Evolutionary conservation across 2,797 vertebrate species (phyloP).

Genomic region (Peromyscus eremicus): DNA sequence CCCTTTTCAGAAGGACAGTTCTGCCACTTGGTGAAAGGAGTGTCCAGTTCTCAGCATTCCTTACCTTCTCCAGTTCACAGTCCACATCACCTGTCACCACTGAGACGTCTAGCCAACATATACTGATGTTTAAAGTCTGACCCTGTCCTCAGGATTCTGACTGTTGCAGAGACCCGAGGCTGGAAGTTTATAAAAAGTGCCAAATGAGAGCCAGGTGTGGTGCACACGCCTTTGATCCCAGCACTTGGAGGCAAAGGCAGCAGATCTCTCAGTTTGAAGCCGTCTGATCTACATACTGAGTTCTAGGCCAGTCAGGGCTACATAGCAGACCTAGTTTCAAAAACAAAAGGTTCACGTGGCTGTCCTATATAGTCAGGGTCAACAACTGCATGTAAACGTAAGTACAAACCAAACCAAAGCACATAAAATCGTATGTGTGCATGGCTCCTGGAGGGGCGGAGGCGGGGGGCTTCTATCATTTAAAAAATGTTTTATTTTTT

Average conservation of each 20-base stretch:
- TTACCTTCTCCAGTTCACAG: not conserved
- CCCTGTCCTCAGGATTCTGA: not conserved
- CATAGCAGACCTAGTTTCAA: not conserved
- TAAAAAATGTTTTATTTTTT: not conserved
- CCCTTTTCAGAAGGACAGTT: not conserved
- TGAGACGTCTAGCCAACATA: not conserved
- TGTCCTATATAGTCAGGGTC: not conserved
- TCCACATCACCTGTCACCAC: not conserved
- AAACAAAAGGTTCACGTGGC: not conserved
- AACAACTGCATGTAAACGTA: not conserved
- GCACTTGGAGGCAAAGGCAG: not conserved
- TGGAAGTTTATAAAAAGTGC: not conserved
- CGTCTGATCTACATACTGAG: not conserved
- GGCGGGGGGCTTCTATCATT: not conserved
- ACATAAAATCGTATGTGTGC: not conserved
- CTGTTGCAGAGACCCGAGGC: not conserved
- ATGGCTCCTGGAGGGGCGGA: rapidly evolving
- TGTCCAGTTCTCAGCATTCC: not conserved
- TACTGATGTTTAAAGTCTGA: too few relatives aligned
- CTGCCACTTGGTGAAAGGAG: not conserved
- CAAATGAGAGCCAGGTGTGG: not conserved
- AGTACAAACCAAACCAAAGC: not conserved
- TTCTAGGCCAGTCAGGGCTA: not conserved
- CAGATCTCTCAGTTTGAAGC: not conserved
- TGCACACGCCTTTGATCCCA: not conserved